Conservation (phyloP, 2,888 invertebrate genomes). For the Tupiocoris notatus region DNA sequence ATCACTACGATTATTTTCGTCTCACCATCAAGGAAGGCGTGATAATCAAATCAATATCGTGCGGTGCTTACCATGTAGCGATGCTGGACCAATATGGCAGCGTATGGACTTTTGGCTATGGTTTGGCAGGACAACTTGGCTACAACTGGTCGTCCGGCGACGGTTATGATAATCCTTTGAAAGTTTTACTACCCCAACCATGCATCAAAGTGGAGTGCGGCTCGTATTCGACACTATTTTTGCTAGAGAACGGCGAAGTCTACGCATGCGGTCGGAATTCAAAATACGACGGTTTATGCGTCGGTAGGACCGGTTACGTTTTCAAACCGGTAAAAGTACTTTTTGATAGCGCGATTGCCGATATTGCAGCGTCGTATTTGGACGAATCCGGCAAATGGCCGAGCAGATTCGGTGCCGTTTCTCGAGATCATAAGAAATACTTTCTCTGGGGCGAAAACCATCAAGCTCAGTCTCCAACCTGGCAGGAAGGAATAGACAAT, state of each 20-base stretch:
- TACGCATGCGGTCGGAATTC: neutral
- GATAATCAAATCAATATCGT: neutral
- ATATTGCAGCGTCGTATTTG: neutral
- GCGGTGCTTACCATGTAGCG: neutral
- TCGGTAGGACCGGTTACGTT: neutral
- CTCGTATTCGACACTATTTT: neutral
- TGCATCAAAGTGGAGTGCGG: neutral
- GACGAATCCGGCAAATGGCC: neutral
- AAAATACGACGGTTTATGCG: neutral
- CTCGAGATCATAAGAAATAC: neutral
- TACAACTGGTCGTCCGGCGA: neutral
- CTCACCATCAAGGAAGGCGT: neutral
- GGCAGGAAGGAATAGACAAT: neutral
- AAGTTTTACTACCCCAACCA: neutral
- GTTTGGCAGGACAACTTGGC: neutral
- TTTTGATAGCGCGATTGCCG: neutral
- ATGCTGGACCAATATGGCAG: neutral
- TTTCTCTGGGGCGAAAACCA: slow-evolving; percentile 3
- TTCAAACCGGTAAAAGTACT: neutral
- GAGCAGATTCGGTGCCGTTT: neutral
- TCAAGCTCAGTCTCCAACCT: neutral
- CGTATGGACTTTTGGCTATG: slow-evolving; percentile 13
- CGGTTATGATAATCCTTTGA: neutral
- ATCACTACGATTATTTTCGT: neutral
- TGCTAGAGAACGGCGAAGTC: slow-evolving; percentile 1